These are phyloP conservation scores for Megalops cyprinoides DNA, from an alignment of 2,797 vertebrate species.

Conservation along the genomic window DNA sequence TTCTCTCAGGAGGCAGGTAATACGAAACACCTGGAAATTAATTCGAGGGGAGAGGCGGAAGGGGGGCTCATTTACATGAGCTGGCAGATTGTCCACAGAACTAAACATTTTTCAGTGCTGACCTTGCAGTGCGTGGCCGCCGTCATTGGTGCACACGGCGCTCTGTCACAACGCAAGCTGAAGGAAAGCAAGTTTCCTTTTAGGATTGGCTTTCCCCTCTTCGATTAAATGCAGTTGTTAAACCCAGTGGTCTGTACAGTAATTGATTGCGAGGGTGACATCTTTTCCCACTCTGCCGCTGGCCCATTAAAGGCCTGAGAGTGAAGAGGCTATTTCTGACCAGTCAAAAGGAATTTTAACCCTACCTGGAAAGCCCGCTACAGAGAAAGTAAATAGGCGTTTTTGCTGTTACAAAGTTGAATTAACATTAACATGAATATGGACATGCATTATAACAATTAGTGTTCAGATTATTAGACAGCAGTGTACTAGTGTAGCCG, in stretches of 20 bases:
- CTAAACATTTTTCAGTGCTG: conserved; percentile 14
- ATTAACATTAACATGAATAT: not conserved
- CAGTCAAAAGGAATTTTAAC: conserved; percentile 14
- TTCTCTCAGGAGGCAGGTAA: conserved; percentile 3
- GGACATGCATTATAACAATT: not conserved
- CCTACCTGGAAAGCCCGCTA: not conserved
- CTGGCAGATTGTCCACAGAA: not conserved
- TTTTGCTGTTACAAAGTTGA: not conserved
- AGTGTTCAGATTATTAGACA: not conserved
- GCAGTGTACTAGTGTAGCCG: not conserved
- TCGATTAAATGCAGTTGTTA: conserved; percentile 24
- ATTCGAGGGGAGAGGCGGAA: not conserved
- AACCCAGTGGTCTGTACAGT: conserved; percentile 28
- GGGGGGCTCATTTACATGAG: conserved; percentile 6
- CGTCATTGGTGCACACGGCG: conserved; percentile 11
- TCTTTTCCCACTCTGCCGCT: conserved; percentile 6
- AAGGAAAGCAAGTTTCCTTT: conserved; percentile 22
- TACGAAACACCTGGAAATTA: conserved; percentile 26
- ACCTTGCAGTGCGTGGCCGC: conserved; percentile 25
- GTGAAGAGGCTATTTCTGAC: conserved; percentile 21
- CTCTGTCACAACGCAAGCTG: conserved; percentile 13
- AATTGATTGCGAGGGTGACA: conserved; percentile 24
- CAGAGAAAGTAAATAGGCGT: not conserved
- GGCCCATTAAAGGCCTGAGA: conserved; percentile 18
- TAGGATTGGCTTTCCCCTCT: conserved; percentile 30